Evolutionary conservation across 2,113 vertebrate genomes (phyloP), one percentile per base, ranked within the genome.

Genomic region (Upupa epops): DNA sequence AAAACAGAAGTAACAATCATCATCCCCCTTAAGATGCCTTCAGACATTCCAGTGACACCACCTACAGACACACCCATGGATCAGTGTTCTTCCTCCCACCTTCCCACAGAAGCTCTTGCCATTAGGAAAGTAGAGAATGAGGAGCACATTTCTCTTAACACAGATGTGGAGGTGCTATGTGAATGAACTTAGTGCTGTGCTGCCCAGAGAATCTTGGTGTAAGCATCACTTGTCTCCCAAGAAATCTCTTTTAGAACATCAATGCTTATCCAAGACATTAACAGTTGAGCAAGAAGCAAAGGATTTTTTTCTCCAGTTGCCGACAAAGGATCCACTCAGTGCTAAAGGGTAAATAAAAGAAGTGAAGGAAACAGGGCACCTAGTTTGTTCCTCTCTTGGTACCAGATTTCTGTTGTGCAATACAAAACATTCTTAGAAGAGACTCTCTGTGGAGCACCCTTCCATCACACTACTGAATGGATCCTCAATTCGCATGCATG

Each of bases 61-160:
- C 11, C 73, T 64, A 18, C 54, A 60, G 17, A 25, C 21, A 69
- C 1, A 2, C 7, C 1, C 1, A 68, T 1, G 6, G 3, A 76
- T 69, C 54, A 22, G 21, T n/a, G 15, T 34, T 36, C 12, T 1
- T 65, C 56, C 45, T 88, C 72, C 59, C 9, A 18, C 9, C 16
- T 42, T 72, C 10, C 58, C 36, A 68, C 9, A 26, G 24, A 59
- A 64, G 11, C 14, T 60, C 60, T 45, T 74, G 58, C 24, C 26
- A 9, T 13, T 17, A 63, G 31, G 11, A 51, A 45, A 63, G 54
- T 1, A 87, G 17, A 51, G 54, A 74, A 66, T 8, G n/a, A 34
- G 42, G 51, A 85, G 11, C 20, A 12, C 4, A 1, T 3, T 10
- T 63, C 36, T 80, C 32, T 65, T 28, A 59, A 21, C 9, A 26